Percentiles rank a stretch among this genome's conserved stretches.
phyloP scores from a whole-genome alignment of 2,888 invertebrate species.

The Hofmannophila pseudospretella region DNA sequence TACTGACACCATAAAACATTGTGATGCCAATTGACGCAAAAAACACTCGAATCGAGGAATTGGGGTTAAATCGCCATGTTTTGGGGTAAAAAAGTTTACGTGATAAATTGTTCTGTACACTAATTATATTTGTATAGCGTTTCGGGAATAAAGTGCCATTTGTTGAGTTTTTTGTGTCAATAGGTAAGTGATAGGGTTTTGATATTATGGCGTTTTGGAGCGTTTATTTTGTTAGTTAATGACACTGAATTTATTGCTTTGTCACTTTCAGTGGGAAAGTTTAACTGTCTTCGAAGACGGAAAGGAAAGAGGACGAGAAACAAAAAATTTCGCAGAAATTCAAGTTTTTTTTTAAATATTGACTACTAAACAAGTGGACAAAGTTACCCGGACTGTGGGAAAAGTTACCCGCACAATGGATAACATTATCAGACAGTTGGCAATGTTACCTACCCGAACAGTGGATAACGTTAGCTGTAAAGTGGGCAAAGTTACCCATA shows the following conservation, averaged over 20 bases:
- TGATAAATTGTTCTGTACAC: constrained; percentile 58
- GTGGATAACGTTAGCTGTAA: too few species aligned
- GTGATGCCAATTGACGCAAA: constrained; percentile 55
- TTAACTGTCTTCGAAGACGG: constrained; percentile 23
- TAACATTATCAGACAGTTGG: too few species aligned
- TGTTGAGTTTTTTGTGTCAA: constrained; percentile 26
- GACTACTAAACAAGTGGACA: too few species aligned
- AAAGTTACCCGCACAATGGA: too few species aligned
- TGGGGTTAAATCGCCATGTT: constrained; percentile 69
- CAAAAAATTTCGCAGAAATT: too few species aligned
- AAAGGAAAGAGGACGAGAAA: too few species aligned
- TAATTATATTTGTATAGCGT: constrained; percentile 73
- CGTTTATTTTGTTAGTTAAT: constrained; percentile 30
- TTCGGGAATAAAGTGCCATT: constrained; percentile 45
- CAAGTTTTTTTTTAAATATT: too few species aligned
- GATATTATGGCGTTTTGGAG: constrained; percentile 40
- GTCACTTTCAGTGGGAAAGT: constrained; percentile 38
- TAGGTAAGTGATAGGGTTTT: constrained; percentile 44
- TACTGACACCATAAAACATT: constrained; percentile 61
- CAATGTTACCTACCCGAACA: too few species aligned
- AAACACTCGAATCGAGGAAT: constrained; percentile 51
- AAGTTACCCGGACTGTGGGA: too few species aligned
- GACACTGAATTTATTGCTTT: constrained; percentile 36
- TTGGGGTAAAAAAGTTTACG: constrained; percentile 61
- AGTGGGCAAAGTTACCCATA: too few species aligned